phyloP scores from a whole-genome alignment of 2,888 invertebrate species.

The Automeris io region DNA sequence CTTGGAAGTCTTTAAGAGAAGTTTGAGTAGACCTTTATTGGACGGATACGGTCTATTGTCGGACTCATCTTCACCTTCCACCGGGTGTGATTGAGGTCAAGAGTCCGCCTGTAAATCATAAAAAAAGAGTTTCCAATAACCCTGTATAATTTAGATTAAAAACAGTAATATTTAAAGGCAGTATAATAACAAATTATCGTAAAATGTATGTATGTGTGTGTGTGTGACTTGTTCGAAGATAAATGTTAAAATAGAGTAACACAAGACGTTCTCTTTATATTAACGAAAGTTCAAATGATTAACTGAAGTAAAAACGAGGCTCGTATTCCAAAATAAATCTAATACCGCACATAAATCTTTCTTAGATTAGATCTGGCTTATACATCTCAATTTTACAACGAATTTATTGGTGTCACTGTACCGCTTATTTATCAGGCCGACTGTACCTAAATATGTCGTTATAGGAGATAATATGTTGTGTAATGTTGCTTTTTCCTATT shows the following conservation, averaged over 20 bases:
- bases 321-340: constrained; percentile 50
- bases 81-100: too few species aligned
- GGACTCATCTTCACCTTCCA: too few species aligned
- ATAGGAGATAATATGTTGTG: constrained; percentile 59
- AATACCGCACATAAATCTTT: constrained; percentile 59
- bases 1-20: too few species aligned
- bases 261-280: background rate
- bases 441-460: constrained; percentile 67
- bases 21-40: too few species aligned
- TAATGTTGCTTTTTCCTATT: constrained; percentile 48
- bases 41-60: too few species aligned
- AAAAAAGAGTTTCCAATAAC: too few species aligned
- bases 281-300: constrained; percentile 1
- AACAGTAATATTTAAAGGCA: too few species aligned
- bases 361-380: constrained; percentile 65
- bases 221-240: too few species aligned
- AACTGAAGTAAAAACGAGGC: background rate
- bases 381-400: constrained; percentile 71
- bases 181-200: too few species aligned
- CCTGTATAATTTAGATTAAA: too few species aligned
- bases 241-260: background rate
- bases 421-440: constrained; percentile 53
- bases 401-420: constrained; percentile 58
- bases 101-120: too few species aligned
- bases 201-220: too few species aligned